These are phyloP conservation scores for Polypedilum vanderplanki DNA, from an alignment of 1,140 invertebrate genomes.

Conservation along the genomic window DNA sequence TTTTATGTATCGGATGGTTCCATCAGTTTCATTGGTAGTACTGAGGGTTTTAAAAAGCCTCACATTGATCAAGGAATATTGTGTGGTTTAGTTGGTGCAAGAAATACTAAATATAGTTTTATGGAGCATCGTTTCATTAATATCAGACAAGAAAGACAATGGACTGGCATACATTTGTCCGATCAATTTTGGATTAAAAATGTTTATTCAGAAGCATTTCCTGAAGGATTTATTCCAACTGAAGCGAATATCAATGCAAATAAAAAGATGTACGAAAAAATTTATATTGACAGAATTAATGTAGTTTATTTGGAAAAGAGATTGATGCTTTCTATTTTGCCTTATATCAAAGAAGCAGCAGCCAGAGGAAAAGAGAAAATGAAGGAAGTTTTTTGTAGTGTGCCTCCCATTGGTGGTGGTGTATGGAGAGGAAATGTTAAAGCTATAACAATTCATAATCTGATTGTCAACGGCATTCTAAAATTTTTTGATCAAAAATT, in stretches of 20 bases:
- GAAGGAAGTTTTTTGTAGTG: neutral
- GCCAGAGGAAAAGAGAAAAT: neutral
- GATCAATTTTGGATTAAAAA: neutral
- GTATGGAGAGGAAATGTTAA: neutral
- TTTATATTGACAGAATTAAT: neutral
- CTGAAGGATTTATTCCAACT: neutral
- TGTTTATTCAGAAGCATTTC: constrained; percentile 1
- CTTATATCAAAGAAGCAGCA: neutral
- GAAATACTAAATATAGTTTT: neutral
- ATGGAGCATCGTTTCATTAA: neutral
- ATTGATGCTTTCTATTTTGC: neutral
- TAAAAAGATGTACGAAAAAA: neutral
- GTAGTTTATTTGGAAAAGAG: neutral
- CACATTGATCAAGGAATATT: neutral
- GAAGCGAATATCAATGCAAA: neutral
- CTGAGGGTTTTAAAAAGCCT: neutral
- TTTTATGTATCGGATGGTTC: neutral
- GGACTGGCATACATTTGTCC: neutral
- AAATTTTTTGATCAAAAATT: neutral
- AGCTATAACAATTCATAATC: neutral
- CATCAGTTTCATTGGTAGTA: too few species aligned
- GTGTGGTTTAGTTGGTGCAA: constrained; percentile 8
- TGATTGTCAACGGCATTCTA: neutral
- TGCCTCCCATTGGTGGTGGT: neutral
- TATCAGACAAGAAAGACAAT: neutral